These are phyloP conservation scores for Corydoras maculifer DNA, from an alignment of 2,113 vertebrate species.

Conservation along the genomic window DNA sequence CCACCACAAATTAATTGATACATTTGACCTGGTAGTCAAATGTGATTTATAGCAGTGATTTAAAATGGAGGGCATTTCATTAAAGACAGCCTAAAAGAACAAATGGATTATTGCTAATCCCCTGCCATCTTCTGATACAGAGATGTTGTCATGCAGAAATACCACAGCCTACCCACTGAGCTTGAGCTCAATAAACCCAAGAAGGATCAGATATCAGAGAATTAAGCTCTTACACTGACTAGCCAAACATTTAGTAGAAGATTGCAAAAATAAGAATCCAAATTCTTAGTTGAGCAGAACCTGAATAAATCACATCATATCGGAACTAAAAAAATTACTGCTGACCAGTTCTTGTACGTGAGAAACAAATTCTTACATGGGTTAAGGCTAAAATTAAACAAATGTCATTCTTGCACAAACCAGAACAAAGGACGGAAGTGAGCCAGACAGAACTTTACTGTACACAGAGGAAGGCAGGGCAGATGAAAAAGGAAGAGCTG, in stretches of 20 bases:
- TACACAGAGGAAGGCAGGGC: slow-evolving; percentile 11
- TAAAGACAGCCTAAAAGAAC: not conserved
- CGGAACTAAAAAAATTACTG: not conserved
- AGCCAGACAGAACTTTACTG: slow-evolving; percentile 6
- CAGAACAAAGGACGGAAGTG: slow-evolving; percentile 30
- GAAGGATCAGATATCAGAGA: not conserved
- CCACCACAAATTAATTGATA: too few relatives aligned
- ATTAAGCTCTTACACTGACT: too few relatives aligned
- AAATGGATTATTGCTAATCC: not conserved
- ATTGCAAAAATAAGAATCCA: too few relatives aligned
- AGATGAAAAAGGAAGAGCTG: not conserved
- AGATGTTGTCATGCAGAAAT: slow-evolving; percentile 1
- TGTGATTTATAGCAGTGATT: too few relatives aligned
- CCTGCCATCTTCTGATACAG: not conserved
- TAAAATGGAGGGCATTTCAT: not conserved
- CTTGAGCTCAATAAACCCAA: not conserved
- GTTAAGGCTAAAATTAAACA: not conserved
- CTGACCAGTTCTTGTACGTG: too few relatives aligned
- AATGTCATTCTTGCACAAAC: not conserved
- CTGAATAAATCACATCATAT: not conserved
- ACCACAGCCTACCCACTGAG: not conserved
- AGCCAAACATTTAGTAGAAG: too few relatives aligned
- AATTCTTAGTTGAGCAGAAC: not conserved
- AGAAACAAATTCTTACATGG: too few relatives aligned
- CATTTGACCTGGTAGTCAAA: slow-evolving; percentile 1